Evolutionary conservation across 1,140 invertebrate species (phyloP).

Genomic region (Aphaenogaster rudis): DNA sequence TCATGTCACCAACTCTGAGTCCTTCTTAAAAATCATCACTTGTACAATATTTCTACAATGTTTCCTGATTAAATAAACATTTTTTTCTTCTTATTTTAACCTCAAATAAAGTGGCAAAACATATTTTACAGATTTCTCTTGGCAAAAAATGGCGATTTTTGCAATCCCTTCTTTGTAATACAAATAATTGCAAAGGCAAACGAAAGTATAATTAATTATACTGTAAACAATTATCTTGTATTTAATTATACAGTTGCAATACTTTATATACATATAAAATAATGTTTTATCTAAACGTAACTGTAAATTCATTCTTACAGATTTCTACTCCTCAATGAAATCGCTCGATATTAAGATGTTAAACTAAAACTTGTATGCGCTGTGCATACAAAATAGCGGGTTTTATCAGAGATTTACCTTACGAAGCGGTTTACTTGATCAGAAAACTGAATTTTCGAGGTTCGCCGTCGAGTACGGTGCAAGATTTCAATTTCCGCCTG

Average conservation of each 20-base stretch:
- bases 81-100: too few relatives aligned
- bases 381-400: background rate
- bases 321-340: background rate
- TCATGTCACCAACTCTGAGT: too few relatives aligned
- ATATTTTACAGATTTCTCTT: too few relatives aligned
- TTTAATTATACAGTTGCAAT: constrained; percentile 4
- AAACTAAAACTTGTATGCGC: background rate
- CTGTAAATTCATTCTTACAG: background rate
- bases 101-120: too few relatives aligned
- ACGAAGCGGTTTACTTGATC: constrained; percentile 53
- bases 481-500: constrained; percentile 62
- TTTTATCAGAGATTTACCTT: constrained; percentile 47
- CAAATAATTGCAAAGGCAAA: background rate
- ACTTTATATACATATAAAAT: background rate
- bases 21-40: too few relatives aligned
- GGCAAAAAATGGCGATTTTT: too few relatives aligned
- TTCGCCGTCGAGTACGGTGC: constrained; percentile 37
- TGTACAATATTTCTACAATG: too few relatives aligned
- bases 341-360: constrained; percentile 9
- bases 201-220: background rate
- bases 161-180: background rate
- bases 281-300: background rate
- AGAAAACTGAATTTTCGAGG: constrained; percentile 59
- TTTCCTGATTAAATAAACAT: too few relatives aligned
- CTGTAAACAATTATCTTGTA: background rate